Base-by-base conservation (phyloP, 2,113 vertebrate genomes). In the Microcebus murinus region DNA sequence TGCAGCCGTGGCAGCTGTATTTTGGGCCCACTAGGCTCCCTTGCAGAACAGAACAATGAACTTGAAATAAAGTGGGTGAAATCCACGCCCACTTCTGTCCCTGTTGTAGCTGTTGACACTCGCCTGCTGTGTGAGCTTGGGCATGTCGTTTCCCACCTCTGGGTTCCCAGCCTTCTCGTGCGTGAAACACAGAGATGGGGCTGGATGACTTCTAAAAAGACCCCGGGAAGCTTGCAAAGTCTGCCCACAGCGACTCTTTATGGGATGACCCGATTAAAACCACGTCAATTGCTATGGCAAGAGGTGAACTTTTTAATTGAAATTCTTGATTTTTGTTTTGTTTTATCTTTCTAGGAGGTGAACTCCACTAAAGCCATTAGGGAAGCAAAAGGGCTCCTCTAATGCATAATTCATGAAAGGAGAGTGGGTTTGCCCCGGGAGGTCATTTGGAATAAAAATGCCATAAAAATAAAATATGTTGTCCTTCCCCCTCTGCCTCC, bases 361-460 rank as follows among this genome's bases (percentile, higher is more conserved):
- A 94, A 91, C 71, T 92, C 82, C 59, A 39, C 85, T 29, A 91
- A 90, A 95, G 61, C 89, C 81, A 89, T 94, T 76, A 92, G 76
- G 71, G 93, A 96, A 77, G 80, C 48, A 82, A 61, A 92, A 90
- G 80, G 73, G 29, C 61, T 82, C 79, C 77, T 87, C 21, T 55
- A 34, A 94, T 96, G 65, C 50, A 93, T 95, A 95, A 96, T 94
- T 96, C 93, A 97, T 96, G 86, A 96, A 94, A 25, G 67, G 90
- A 97, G 36, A 94, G 93, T 88, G 52, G 89, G 71, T 92, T 86
- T 94, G 93, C 96, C 96, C 94, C 84, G 90, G 80, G 10, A 83
- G 89, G 93, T 85, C 93, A 94, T 61, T 85, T 36, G 55, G 89
- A 96, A 96, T 96, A 85, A 97, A 98, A 97, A 94, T 91, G 89